Base-by-base conservation (phyloP, 2,888 invertebrate species). In the Ichneumoninae sp. region DNA sequence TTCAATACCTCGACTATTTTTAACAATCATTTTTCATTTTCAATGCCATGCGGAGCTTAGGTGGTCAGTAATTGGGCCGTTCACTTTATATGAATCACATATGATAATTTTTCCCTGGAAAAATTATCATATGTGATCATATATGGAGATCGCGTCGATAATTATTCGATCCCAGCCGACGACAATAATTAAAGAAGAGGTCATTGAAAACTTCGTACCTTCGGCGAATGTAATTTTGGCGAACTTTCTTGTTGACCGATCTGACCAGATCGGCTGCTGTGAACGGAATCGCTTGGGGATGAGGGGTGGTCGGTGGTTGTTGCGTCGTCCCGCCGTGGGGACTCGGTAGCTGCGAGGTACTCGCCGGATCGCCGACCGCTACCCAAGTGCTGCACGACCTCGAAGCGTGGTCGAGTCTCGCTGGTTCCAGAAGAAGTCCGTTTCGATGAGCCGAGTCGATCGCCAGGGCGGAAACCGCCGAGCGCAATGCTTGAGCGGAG, bases 361-460 rank as follows among this genome's bases (percentile, higher is more conserved):
- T 96, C 0, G 95, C 95, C 1, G 90, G 89, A 91, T 96, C 96
- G 0, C 97, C 97, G 2, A 97, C 97, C 87, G 96, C 97, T 0
- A 97, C 97, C 97, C 97, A 97, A 0, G 97, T 97, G 86, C 97
- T 97, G 93, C 97, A 97, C 0, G 97, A 97, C 3, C 97, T 94
- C 10, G 95, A 96, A 26, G 95, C 94, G 80, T 95, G 94, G 79
- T 96, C 96, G 84, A 96, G 93, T 70, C 95, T 94, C 1, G 95
- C 94, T 83, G 95, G 95, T 87, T 95, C 95, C 80, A 95, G 88
- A 70, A 95, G 90, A 84, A 95, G 94, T 19, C 95, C 94, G 69
- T 94, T 94, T 80, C 95, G 92, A 89, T 95, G 95, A 62, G 95
- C 91, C 30, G 95, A 94, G 87, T 95, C 95, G n/a, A 96, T 93